Conservation (phyloP, 2,888 invertebrate genomes). For the Fragum fragum region DNA sequence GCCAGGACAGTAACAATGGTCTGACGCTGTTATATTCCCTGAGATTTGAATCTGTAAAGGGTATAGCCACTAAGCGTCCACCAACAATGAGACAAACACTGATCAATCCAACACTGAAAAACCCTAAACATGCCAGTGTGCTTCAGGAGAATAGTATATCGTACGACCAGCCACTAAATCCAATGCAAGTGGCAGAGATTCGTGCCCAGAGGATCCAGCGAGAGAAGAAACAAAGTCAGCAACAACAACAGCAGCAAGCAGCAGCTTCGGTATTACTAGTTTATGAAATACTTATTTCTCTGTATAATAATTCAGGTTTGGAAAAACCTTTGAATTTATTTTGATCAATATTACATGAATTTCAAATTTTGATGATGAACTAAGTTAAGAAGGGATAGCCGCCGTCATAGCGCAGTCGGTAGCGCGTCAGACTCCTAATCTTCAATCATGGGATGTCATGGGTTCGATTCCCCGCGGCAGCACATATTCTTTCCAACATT, state of each 20-base stretch:
- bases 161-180: slow-evolving; percentile 94
- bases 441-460: no score
- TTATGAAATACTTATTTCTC: no score
- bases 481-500: no score
- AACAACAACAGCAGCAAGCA: slow-evolving; percentile 49
- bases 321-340: no score
- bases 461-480: no score
- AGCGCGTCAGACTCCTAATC: no score
- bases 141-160: slow-evolving; percentile 94
- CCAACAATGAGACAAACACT: slow-evolving; percentile 93
- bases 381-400: no score
- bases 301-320: no score
- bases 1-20: slow-evolving; percentile 92
- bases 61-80: slow-evolving; percentile 88
- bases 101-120: slow-evolving; percentile 91
- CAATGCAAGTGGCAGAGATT: slow-evolving; percentile 88
- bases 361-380: no score
- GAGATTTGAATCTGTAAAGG: slow-evolving; percentile 93
- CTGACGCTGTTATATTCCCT: slow-evolving; percentile 91
- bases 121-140: slow-evolving; percentile 94
- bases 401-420: no score
- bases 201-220: slow-evolving; percentile 95
- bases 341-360: background rate
- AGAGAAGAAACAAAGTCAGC: slow-evolving; percentile 87
- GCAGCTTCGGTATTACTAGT: slow-evolving; percentile 3